Evolutionary conservation across 1,140 invertebrate genomes (phyloP), one percentile per base, ranked within the genome.

Genomic region (Caenorhabditis remanei): DNA sequence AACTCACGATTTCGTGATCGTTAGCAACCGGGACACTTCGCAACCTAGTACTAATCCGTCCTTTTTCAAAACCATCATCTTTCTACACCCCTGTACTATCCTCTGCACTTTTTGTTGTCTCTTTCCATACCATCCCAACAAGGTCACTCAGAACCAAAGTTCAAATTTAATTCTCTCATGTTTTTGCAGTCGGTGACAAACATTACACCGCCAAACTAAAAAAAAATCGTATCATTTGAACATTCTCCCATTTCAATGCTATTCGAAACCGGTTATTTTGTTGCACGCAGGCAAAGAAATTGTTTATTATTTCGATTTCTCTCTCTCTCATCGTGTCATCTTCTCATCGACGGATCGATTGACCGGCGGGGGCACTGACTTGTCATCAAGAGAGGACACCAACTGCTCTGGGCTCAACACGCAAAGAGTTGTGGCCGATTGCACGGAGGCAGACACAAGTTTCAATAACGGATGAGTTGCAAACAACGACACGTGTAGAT

Each of bases 201-300:
- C 14, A n/a, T 46, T 48, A 79, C 46, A 79, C n/a, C 43, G 14
- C 13, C 71, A 46, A 65, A 11, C 21, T 24, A 40, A 13, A 0
- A 32, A 32, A 32, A 32, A 40, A 67, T 71, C 41, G 67, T 71
- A 71, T 71, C 46, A 79, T 79, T 79, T 79, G 71, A 79, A 79
- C 46, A 71, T 71, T 41, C n/a, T 24, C 21, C 21, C 71, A 24
- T 79, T 79, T 79, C 71, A 50, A 79, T 79, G 71, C 71, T 79
- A 50, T 79, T n/a, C 71, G 19, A 24, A 79, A 79, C 71, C 46
- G 71, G 71, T 79, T 50, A 24, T 32, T 32, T 32, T 32, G 32
- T 53, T n/a, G 43, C 71, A 50, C 71, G 67, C 19, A n/a, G n/a
- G n/a, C n/a, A 46, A 71, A 71, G 8, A 4, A 6, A 19, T 71